These are phyloP conservation scores for Deilephila porcellus DNA, from an alignment of 2,888 invertebrate species.

Conservation along the genomic window DNA sequence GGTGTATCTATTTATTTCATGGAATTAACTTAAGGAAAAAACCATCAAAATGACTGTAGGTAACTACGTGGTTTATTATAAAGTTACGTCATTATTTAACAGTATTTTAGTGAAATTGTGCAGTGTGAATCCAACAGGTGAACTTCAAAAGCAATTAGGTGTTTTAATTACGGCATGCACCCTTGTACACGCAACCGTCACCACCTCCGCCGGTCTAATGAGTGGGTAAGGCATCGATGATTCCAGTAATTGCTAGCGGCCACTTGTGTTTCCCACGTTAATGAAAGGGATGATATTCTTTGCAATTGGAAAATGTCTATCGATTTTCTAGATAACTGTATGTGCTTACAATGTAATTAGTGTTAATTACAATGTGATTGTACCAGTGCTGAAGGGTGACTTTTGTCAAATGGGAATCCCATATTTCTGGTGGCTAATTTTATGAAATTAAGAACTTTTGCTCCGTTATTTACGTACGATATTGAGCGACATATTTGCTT, in stretches of 20 bases:
- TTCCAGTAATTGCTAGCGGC: slow-evolving; percentile 9
- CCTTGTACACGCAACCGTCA: slow-evolving; percentile 5
- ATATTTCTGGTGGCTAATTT: too few relatives aligned
- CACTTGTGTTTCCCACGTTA: neutral
- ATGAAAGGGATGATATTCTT: slow-evolving; percentile 12
- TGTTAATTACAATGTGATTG: too few relatives aligned
- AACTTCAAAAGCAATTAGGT: slow-evolving; percentile 11
- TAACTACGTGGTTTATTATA: neutral
- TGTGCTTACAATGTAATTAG: too few relatives aligned
- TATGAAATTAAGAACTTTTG: too few relatives aligned
- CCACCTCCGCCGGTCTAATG: slow-evolving; percentile 7
- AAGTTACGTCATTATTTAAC: neutral
- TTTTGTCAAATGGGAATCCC: too few relatives aligned
- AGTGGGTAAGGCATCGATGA: slow-evolving; percentile 20
- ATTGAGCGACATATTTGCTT: too few relatives aligned
- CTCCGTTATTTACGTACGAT: too few relatives aligned
- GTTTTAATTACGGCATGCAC: slow-evolving; percentile 3
- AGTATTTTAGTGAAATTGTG: neutral
- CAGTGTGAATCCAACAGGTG: neutral
- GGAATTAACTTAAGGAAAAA: too few relatives aligned
- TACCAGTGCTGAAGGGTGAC: too few relatives aligned
- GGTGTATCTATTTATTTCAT: too few relatives aligned
- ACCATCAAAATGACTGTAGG: neutral
- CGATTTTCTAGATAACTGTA: too few relatives aligned
- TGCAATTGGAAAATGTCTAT: neutral